phyloP scores from a whole-genome alignment of 2,888 invertebrate genomes.

The Erpobdella octoculata region DNA sequence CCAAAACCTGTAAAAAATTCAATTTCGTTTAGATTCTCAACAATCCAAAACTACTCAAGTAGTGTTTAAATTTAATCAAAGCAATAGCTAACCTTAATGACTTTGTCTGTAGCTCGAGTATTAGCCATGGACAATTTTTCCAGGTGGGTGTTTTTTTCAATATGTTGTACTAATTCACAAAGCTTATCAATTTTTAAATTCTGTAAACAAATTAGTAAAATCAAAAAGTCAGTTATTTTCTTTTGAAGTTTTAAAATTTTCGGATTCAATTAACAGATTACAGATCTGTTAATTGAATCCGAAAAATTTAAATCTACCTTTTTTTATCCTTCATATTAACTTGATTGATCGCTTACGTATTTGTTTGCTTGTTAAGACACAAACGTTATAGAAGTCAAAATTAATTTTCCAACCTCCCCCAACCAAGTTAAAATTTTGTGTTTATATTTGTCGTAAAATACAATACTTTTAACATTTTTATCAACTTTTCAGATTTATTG shows the following conservation, averaged over 20 bases:
- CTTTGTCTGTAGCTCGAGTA: constrained; percentile 81
- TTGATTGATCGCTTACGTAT: too few relatives aligned
- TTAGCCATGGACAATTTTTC: constrained; percentile 86
- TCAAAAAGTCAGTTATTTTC: background rate
- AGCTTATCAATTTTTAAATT: constrained; percentile 93
- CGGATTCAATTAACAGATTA: background rate
- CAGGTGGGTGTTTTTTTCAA: constrained; percentile 81
- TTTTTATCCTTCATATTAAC: too few relatives aligned
- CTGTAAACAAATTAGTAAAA: constrained; percentile 61
- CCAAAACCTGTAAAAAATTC: constrained; percentile 42
- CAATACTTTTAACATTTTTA: too few relatives aligned
- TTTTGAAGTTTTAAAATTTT: background rate
- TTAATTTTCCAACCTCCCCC: too few relatives aligned
- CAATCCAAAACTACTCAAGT: too few relatives aligned
- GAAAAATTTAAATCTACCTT: background rate
- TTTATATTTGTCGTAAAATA: too few relatives aligned
- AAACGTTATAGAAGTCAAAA: too few relatives aligned
- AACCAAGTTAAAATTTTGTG: too few relatives aligned
- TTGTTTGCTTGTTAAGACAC: too few relatives aligned
- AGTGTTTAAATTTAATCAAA: background rate
- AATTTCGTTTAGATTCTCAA: background rate
- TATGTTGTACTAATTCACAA: constrained; percentile 69
- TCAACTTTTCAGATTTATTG: too few relatives aligned
- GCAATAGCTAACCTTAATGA: constrained; percentile 58
- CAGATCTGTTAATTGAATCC: background rate